Evolutionary conservation across 1,140 invertebrate genomes (phyloP), one percentile per base, ranked within the genome.

Genomic region (Chrysomallon squamiferum): DNA sequence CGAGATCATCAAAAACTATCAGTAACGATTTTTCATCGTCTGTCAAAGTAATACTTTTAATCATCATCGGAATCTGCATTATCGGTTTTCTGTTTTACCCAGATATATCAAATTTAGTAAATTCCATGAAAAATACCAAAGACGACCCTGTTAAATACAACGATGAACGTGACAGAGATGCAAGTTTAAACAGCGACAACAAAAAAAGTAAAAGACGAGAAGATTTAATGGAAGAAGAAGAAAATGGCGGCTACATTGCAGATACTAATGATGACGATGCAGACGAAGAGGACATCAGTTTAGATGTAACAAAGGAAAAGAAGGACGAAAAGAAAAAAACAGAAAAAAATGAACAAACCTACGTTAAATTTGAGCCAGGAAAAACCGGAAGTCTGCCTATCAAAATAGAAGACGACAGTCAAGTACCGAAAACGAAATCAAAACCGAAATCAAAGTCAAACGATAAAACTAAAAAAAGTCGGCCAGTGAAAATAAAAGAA

Each of bases 71-170:
- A 2, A 33, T 56, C 5, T 62, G 38, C 1, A 29, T 62, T 0
- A 20, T 32, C 32, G 62, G 45, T 32, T 69, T 65, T 33, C 41
- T 62, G 27, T 60, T 69, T 20, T 69, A 69, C 35, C 62, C 68
- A 6, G 68, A 69, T 45, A 65, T 65, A 52, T 13, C 49, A 25
- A 30, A 47, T 25, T 35, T 45, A 32, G 43, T 30, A 2, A 30
- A 33, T 58, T 32, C 56, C 4, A 15, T 33, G n/a, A 58, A 33
- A 4, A 22, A 30, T 29, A 33, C 18, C 9, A 15, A 58, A n/a
- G 32, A 33, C 13, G 27, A 1, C 9, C 35, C 15, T 58, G 20
- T 4, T n/a, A 15, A 58, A 35, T 13, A 30, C 4, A 33, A 33
- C 30, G 5, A 29, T 3, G 32, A 35, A 27, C 20, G 2, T 9